Conservation (phyloP, 2,113 vertebrate species). For the Xenus cinereus region DNA sequence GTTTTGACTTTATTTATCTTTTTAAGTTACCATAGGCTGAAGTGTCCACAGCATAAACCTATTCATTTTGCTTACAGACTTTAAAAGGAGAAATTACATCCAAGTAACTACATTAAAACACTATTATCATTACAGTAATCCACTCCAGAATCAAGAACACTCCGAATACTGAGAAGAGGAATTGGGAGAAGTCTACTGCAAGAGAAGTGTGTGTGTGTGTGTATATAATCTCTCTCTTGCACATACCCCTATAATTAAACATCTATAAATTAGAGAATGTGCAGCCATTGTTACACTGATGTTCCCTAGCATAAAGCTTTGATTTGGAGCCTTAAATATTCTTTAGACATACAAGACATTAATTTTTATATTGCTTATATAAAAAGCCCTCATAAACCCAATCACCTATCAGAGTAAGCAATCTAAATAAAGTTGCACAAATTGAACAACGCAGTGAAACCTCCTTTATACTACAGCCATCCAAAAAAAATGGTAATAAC, state of each 20-base stretch:
- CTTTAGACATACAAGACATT: background rate
- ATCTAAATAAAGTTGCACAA: background rate
- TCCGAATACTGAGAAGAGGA: background rate
- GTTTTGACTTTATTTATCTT: background rate
- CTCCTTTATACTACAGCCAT: background rate
- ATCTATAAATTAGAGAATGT: background rate
- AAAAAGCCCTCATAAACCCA: background rate
- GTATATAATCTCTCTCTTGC: background rate
- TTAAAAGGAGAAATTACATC: background rate
- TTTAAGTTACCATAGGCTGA: background rate
- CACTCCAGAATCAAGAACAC: background rate
- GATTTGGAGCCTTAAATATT: background rate
- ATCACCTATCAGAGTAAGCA: background rate
- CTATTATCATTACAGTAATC: background rate
- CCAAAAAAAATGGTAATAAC: background rate
- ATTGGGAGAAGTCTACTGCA: background rate
- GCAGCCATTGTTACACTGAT: background rate
- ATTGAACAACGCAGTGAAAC: background rate
- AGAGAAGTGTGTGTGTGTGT: rapidly evolving
- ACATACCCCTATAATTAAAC: background rate
- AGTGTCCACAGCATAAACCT: background rate
- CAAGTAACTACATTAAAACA: background rate
- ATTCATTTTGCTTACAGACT: background rate
- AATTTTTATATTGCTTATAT: background rate
- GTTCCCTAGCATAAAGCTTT: background rate